Conservation (phyloP, 2,797 vertebrate genomes). For the Calcarius lapponicus region DNA sequence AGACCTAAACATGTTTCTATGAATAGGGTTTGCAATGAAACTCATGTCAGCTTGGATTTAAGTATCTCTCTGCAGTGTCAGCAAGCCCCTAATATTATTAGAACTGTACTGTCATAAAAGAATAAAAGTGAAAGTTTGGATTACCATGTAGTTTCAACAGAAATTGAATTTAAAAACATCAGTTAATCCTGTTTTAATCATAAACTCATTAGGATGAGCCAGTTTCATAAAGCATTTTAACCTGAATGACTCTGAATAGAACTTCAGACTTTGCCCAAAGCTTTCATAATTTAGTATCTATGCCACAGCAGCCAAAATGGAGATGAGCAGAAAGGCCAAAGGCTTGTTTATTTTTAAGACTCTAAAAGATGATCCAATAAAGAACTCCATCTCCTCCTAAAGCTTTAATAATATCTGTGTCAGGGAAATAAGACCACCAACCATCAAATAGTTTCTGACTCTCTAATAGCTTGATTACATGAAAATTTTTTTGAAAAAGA, state of each 20-base stretch:
- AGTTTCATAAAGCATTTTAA: constrained; percentile 1
- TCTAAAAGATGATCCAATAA: not conserved
- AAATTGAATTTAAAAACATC: not conserved
- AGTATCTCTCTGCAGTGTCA: not conserved
- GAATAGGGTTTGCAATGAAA: not conserved
- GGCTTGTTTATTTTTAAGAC: not conserved
- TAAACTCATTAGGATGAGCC: not conserved
- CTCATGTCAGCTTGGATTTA: not conserved
- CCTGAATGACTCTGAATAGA: not conserved
- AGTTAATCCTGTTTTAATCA: not conserved
- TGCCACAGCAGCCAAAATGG: not conserved
- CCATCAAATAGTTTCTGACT: not conserved
- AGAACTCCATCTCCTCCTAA: not conserved
- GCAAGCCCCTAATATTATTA: not conserved
- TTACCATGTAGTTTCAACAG: not conserved
- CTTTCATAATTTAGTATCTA: not conserved
- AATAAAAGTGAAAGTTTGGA: not conserved
- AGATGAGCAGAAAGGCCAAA: constrained; percentile 1
- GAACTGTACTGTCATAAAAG: not conserved
- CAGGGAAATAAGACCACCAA: not conserved
- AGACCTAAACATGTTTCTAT: not conserved
- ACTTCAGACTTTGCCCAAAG: not conserved
- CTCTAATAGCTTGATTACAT: not conserved
- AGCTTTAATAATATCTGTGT: not conserved
- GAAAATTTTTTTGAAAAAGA: not conserved